A percentile compares a stretch with the other conserved stretches of the same genome.
Conservation (phyloP, 1,140 invertebrate species). For the Mesaphorura yosii region DNA sequence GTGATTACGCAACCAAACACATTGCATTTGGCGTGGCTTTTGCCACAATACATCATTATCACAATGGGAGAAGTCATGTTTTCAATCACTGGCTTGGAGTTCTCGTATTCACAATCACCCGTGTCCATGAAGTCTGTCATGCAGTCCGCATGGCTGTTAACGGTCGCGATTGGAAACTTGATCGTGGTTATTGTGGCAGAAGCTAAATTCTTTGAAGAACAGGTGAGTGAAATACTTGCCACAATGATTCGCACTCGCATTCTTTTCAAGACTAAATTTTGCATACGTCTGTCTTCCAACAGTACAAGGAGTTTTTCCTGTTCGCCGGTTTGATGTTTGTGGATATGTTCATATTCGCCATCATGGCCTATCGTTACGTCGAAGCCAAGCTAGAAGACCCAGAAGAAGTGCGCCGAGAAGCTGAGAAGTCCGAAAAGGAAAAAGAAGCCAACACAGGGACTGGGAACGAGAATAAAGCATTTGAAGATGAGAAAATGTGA, state of each 20-base stretch:
- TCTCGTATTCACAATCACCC: slow-evolving; percentile 77
- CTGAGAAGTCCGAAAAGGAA: background rate
- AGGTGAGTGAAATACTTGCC: slow-evolving; percentile 40
- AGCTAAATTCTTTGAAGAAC: slow-evolving; percentile 46
- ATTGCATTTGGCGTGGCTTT: slow-evolving; percentile 27
- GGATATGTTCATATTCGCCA: slow-evolving; percentile 67
- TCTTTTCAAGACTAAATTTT: background rate
- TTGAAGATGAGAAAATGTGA: too few species aligned
- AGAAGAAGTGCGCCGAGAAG: background rate
- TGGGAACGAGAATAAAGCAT: too few species aligned
- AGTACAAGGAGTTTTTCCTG: slow-evolving; percentile 76
- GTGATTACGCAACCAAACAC: slow-evolving; percentile 21
- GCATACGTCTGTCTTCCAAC: slow-evolving; percentile 13
- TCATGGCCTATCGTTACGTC: slow-evolving; percentile 51
- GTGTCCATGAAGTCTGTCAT: slow-evolving; percentile 84
- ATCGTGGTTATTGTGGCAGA: slow-evolving; percentile 78
- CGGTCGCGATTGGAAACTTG: slow-evolving; percentile 80
- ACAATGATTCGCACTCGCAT: background rate
- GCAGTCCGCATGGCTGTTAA: slow-evolving; percentile 77
- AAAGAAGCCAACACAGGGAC: background rate
- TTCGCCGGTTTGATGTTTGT: slow-evolving; percentile 73
- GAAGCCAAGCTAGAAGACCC: slow-evolving; percentile 30
- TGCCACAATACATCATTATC: slow-evolving; percentile 40
- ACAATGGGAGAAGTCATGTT: slow-evolving; percentile 54
- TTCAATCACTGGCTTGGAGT: slow-evolving; percentile 75